Evolutionary conservation across 2,888 invertebrate genomes (phyloP).

Genomic region (Chorisops tibialis): DNA sequence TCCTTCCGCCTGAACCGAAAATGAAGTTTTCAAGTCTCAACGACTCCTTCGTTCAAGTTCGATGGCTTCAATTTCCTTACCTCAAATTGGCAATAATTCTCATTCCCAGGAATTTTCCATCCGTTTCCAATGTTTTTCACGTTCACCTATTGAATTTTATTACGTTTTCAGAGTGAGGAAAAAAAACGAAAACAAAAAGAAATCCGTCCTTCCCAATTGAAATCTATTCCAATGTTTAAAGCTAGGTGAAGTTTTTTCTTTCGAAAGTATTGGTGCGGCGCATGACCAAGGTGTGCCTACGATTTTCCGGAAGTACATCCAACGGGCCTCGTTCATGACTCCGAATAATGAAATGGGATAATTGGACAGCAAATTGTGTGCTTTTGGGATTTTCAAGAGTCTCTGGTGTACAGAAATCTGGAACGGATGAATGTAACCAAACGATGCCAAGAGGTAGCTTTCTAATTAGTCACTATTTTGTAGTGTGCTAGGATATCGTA

Average conservation of each 20-base stretch:
- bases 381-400: conserved; percentile 14
- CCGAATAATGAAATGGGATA: conserved; percentile 8
- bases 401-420: not conserved
- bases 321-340: not conserved
- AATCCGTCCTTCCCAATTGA: not conserved
- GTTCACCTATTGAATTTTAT: no score
- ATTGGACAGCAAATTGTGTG: conserved; percentile 13
- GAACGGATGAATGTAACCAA: not conserved
- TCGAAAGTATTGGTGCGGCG: not conserved
- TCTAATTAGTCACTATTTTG: not conserved
- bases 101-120: not conserved
- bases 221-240: not conserved
- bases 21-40: not conserved
- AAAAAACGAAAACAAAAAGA: no score
- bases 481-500: no score
- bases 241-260: not conserved
- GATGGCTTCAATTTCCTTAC: conserved; percentile 23
- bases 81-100: conserved; percentile 23
- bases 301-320: conserved; percentile 1
- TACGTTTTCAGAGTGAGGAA: no score
- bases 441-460: not conserved
- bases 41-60: not conserved
- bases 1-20: not conserved
- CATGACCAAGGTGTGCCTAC: conserved; percentile 4
- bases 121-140: no score